Evolutionary conservation across 1,140 invertebrate species (phyloP).

Genomic region (Orius laevigatus): DNA sequence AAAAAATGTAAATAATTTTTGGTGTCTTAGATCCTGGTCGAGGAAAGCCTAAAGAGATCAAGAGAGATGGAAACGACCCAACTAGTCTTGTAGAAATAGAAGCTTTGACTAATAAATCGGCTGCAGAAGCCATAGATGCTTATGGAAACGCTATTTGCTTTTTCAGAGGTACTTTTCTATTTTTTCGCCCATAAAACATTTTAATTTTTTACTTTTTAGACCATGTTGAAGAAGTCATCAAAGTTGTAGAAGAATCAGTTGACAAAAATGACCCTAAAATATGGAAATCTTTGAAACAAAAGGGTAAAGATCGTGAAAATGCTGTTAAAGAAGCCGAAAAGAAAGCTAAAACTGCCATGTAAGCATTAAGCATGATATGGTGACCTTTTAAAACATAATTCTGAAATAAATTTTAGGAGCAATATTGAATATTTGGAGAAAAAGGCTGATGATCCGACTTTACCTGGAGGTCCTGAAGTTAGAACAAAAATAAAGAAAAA

Average conservation of each 20-base stretch:
- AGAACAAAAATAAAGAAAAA: slow-evolving; percentile 32
- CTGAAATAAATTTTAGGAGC: slow-evolving; percentile 17
- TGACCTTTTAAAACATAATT: not conserved
- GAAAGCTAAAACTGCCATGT: slow-evolving; percentile 25
- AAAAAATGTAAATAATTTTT: no score
- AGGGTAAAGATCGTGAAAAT: slow-evolving; percentile 34
- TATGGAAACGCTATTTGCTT: slow-evolving; percentile 36
- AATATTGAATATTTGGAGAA: slow-evolving; percentile 20
- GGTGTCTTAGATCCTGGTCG: no score
- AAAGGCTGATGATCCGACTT: slow-evolving; percentile 26
- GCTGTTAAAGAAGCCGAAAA: slow-evolving; percentile 34
- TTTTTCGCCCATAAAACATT: not conserved
- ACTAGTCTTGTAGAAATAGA: slow-evolving; percentile 35
- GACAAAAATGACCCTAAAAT: slow-evolving; percentile 15
- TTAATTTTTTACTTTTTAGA: slow-evolving; percentile 17
- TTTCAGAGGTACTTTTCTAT: slow-evolving; percentile 31
- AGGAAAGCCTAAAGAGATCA: no score
- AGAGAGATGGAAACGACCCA: slow-evolving; percentile 16
- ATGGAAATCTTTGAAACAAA: slow-evolving; percentile 33
- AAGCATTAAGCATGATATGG: no score
- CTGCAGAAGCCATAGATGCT: slow-evolving; percentile 34
- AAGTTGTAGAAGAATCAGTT: slow-evolving; percentile 17
- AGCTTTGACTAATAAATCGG: slow-evolving; percentile 32
- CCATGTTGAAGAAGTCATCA: slow-evolving; percentile 16
- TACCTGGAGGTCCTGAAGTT: slow-evolving; percentile 24